These are phyloP conservation scores for Helobdella robusta DNA, from an alignment of 2,888 invertebrate species.

Conservation along the genomic window DNA sequence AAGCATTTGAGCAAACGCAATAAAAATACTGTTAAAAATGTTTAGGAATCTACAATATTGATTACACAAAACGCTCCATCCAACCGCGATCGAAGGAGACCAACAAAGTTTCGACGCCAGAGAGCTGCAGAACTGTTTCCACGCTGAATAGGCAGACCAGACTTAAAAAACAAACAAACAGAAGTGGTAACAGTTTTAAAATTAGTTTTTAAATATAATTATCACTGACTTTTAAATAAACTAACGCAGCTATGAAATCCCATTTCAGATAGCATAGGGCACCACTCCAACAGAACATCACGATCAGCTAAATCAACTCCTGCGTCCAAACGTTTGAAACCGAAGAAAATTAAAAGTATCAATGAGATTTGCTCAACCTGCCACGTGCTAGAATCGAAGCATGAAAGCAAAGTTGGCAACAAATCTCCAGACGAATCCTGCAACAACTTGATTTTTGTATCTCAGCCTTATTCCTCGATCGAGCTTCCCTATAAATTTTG, in stretches of 20 bases:
- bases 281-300: no score
- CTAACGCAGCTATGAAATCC: neutral
- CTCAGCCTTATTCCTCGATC: slow-evolving; percentile 15
- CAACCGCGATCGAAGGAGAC: neutral
- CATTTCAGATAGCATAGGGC: no score
- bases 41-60: slow-evolving; percentile 25
- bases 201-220: no score
- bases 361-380: neutral
- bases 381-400: neutral
- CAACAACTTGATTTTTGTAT: slow-evolving; percentile 16
- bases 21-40: no score
- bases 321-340: neutral
- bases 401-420: neutral
- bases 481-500: neutral
- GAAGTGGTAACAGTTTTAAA: slow-evolving; percentile 2
- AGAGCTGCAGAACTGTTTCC: slow-evolving; percentile 6
- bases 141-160: neutral
- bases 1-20: no score
- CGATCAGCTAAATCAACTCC: no score
- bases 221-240: neutral
- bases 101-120: slow-evolving; percentile 1
- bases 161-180: neutral
- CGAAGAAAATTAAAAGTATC: neutral
- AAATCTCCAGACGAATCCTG: neutral
- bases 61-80: slow-evolving; percentile 19